These are phyloP conservation scores for Bucco capensis DNA, from an alignment of 2,113 vertebrate species.

Conservation along the genomic window DNA sequence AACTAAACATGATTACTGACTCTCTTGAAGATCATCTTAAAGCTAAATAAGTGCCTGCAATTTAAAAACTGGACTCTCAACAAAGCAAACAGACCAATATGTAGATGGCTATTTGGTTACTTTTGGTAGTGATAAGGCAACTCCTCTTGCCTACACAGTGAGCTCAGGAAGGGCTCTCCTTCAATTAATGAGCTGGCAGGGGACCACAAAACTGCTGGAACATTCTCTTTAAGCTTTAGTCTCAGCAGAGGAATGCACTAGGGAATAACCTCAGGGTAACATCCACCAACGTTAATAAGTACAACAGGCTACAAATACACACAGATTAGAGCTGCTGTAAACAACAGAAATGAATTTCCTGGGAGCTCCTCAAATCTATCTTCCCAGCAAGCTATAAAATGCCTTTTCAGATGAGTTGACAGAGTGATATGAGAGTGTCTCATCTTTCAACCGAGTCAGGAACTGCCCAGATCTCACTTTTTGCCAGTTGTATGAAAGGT, in stretches of 20 bases:
- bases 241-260: background rate
- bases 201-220: background rate
- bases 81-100: background rate
- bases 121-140: background rate
- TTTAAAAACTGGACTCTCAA: background rate
- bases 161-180: background rate
- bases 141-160: background rate
- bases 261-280: background rate
- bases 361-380: background rate
- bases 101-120: background rate
- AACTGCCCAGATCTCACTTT: background rate
- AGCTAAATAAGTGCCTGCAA: background rate
- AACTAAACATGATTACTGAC: background rate
- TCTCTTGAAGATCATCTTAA: background rate
- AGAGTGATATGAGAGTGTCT: background rate
- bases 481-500: background rate
- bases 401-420: background rate
- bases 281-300: background rate
- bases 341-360: background rate
- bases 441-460: background rate
- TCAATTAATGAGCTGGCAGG: conserved; percentile 17
- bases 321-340: background rate
- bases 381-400: background rate
- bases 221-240: conserved; percentile 21
- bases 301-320: background rate